phyloP scores from a whole-genome alignment of 2,797 vertebrate species.

The Borostomias antarcticus region DNA sequence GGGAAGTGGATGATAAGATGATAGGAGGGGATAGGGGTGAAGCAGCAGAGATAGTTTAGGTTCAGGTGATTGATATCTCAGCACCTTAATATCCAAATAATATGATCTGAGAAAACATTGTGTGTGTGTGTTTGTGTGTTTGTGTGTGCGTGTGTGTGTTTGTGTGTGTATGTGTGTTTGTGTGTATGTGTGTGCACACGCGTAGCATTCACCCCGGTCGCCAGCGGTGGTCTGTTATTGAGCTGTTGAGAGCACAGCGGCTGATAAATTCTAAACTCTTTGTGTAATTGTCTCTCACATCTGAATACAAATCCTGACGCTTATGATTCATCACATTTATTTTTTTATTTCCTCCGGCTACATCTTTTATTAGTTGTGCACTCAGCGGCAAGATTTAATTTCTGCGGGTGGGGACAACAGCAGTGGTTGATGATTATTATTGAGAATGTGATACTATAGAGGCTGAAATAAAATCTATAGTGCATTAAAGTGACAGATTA shows the following conservation, averaged over 20 bases:
- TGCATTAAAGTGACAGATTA: conserved; percentile 99
- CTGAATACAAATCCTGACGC: conserved; percentile 87
- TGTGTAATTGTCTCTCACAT: conserved; percentile 94
- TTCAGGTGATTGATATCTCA: too few species aligned
- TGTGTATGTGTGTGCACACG: conserved; percentile 16
- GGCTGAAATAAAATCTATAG: conserved; percentile 99
- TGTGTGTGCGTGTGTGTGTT: conserved; percentile 11
- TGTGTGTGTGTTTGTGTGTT: not conserved
- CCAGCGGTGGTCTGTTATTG: conserved; percentile 80
- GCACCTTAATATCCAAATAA: not conserved
- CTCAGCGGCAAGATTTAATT: conserved; percentile 97
- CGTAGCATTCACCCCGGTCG: conserved; percentile 45
- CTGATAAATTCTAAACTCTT: conserved; percentile 89
- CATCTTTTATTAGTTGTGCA: conserved; percentile 98
- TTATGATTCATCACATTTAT: conserved; percentile 99
- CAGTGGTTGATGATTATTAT: conserved; percentile 98
- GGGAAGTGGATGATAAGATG: too few species aligned
- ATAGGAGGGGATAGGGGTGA: too few species aligned
- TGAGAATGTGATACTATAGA: conserved; percentile 94
- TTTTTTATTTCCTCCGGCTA: conserved; percentile 97
- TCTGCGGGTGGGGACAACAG: conserved; percentile 93
- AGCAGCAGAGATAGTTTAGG: too few species aligned
- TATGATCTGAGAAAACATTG: not conserved
- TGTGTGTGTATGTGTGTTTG: conserved; percentile 20
- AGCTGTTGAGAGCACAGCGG: conserved; percentile 84